Conservation (phyloP, 2,888 invertebrate genomes). For the Watsonalla binaria region DNA sequence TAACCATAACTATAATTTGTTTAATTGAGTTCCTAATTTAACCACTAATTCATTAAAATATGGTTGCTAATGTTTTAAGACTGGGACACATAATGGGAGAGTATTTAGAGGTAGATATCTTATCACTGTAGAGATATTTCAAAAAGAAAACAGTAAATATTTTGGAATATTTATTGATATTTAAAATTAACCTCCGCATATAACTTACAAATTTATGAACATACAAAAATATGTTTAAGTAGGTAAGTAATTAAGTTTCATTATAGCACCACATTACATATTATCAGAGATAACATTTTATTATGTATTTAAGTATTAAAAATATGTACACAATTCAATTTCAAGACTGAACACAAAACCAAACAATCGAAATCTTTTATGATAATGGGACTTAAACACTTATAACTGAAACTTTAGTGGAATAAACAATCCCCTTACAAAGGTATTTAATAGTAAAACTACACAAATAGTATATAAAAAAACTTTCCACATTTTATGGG, state of each 20-base stretch:
- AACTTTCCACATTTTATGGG: too few relatives aligned
- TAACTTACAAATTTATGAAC: not conserved
- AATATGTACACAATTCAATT: not conserved
- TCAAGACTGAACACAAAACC: not conserved
- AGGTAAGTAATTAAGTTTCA: not conserved
- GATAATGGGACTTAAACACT: too few relatives aligned
- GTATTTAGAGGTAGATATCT: too few relatives aligned
- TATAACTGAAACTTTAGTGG: not conserved
- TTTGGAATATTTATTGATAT: not conserved
- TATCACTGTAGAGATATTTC: not conserved
- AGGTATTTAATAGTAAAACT: too few relatives aligned
- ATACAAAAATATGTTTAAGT: conserved; percentile 8
- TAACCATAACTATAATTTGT: too few relatives aligned
- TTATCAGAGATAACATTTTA: not conserved
- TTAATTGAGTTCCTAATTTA: too few relatives aligned
- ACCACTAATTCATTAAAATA: too few relatives aligned
- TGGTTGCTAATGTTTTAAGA: too few relatives aligned
- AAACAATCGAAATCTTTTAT: too few relatives aligned
- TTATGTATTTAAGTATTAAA: not conserved
- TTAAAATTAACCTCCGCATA: not conserved
- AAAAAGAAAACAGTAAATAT: not conserved
- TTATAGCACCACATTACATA: not conserved
- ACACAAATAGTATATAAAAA: too few relatives aligned
- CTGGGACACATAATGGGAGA: too few relatives aligned
- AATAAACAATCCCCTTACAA: not conserved